A percentile compares a stretch with the other conserved stretches of the same genome.
Evolutionary conservation across 1,140 invertebrate species (phyloP).

Genomic region (Cheumatopsyche charites): DNA sequence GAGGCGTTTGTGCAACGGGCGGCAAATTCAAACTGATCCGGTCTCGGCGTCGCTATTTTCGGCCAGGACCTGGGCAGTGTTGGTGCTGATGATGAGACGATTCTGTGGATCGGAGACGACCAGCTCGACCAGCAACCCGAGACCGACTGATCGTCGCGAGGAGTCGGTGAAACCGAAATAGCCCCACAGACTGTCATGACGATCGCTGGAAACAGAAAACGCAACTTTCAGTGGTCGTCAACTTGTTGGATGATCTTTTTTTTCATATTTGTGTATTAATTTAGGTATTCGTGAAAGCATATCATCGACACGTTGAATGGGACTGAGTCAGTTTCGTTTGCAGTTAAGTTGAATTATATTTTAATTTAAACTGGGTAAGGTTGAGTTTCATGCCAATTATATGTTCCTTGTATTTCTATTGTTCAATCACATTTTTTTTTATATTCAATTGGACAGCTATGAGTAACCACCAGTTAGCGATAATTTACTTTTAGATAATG

Average conservation of each 20-base stretch:
- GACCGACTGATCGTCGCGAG: conserved; percentile 33
- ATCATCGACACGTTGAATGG: too few species aligned
- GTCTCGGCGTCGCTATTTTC: neutral
- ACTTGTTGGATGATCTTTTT: neutral
- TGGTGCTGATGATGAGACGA: neutral
- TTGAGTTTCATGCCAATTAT: too few species aligned
- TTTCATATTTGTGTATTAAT: too few species aligned
- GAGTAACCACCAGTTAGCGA: too few species aligned
- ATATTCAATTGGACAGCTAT: too few species aligned
- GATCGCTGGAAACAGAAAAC: neutral
- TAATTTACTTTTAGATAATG: too few species aligned
- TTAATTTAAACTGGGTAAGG: too few species aligned
- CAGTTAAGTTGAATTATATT: too few species aligned
- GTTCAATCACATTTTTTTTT: too few species aligned
- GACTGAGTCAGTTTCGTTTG: too few species aligned
- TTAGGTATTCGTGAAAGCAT: too few species aligned
- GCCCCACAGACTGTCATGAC: conserved; percentile 12
- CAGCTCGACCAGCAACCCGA: conserved; percentile 29
- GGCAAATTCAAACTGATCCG: neutral
- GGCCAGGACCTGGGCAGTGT: neutral
- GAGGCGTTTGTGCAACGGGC: neutral
- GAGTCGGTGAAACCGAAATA: conserved; percentile 32
- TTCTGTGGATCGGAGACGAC: conserved; percentile 21
- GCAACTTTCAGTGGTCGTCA: neutral
- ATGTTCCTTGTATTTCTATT: too few species aligned